Conservation (phyloP, 2,888 invertebrate species). For the Creontiades dilutus region DNA sequence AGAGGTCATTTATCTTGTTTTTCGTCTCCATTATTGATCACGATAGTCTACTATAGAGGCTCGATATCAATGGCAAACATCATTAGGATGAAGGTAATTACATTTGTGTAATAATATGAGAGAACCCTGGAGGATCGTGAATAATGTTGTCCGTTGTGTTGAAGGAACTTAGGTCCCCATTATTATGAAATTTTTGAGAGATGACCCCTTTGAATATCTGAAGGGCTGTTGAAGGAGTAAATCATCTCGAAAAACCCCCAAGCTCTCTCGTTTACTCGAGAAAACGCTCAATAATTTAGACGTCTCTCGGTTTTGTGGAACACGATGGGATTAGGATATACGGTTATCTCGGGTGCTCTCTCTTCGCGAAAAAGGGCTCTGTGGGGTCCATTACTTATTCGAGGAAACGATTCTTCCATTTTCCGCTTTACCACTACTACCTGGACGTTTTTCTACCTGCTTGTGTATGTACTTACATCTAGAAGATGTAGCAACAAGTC, state of each 20-base stretch:
- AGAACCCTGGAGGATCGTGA: no score
- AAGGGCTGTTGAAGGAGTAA: not conserved
- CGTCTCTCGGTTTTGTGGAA: no score
- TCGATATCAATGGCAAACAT: no score
- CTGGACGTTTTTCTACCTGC: no score
- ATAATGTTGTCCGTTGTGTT: not conserved
- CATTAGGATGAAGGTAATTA: no score
- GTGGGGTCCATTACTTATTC: not conserved
- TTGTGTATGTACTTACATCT: no score
- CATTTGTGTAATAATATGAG: no score
- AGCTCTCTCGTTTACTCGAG: slow-evolving; percentile 2
- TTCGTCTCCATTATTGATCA: no score
- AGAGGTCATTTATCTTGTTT: no score
- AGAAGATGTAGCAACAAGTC: no score
- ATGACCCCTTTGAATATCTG: not conserved
- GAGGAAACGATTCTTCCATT: not conserved
- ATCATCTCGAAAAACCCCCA: slow-evolving; percentile 8
- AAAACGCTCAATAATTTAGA: not conserved
- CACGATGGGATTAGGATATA: not conserved
- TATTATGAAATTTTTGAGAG: not conserved
- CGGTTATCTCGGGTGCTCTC: not conserved
- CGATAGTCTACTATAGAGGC: no score
- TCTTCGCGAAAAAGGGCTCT: not conserved
- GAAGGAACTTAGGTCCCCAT: not conserved
- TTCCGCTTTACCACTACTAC: not conserved